A percentile compares a stretch with the other conserved stretches of the same genome.
Conservation (phyloP, 2,797 vertebrate species). For the Mastacembelus armatus region DNA sequence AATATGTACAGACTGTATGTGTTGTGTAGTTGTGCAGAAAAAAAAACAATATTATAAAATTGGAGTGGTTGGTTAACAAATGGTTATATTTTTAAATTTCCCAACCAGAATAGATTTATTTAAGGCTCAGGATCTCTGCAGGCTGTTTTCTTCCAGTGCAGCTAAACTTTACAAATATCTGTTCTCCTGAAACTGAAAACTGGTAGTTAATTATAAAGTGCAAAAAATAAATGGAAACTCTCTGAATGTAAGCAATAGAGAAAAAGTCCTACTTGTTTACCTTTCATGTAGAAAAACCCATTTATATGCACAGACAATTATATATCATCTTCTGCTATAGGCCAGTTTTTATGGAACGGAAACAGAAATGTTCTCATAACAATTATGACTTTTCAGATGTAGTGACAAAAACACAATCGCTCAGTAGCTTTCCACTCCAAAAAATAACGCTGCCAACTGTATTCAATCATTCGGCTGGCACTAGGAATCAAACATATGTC, state of each 20-base stretch:
- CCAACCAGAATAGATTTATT: too few species aligned
- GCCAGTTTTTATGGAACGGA: not conserved
- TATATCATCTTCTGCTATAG: not conserved
- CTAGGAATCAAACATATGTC: not conserved
- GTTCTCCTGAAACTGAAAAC: not conserved
- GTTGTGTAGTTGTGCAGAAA: too few species aligned
- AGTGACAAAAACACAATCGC: not conserved
- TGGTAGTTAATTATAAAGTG: not conserved
- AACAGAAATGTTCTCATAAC: not conserved
- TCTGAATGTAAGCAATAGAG: not conserved
- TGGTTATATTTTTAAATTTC: too few species aligned
- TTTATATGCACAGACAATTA: not conserved
- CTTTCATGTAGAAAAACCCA: not conserved
- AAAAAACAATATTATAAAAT: too few species aligned
- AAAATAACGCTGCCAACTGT: not conserved
- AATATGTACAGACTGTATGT: too few species aligned
- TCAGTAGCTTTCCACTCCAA: not conserved
- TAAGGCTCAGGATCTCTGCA: conserved; percentile 2
- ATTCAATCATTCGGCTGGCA: not conserved
- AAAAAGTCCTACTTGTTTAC: not conserved
- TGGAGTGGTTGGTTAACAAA: too few species aligned
- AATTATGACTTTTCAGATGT: not conserved
- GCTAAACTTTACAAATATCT: not conserved
- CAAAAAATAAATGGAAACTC: not conserved
- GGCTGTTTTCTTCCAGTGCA: conserved; percentile 1